A percentile compares a stretch with the other conserved stretches of the same genome.
Evolutionary conservation across 1,140 invertebrate species (phyloP).

Genomic region (Tachypleus tridentatus): DNA sequence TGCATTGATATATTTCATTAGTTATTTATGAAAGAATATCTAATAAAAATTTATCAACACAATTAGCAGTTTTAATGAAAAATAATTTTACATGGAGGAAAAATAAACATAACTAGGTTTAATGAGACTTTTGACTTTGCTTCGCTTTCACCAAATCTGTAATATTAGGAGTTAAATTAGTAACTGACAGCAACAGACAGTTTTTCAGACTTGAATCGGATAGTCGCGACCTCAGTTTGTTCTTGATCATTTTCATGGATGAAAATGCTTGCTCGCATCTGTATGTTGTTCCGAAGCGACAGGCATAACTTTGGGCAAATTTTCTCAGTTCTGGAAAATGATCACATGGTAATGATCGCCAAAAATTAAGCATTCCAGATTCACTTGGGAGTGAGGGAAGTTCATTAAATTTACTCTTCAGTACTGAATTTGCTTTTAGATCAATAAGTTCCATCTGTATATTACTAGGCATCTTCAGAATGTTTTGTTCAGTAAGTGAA

Average conservation of each 20-base stretch:
- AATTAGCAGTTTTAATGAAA: too few relatives aligned
- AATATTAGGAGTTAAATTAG: slow-evolving; percentile 5
- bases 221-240: slow-evolving; percentile 1
- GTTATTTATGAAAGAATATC: too few relatives aligned
- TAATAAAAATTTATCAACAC: too few relatives aligned
- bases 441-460: slow-evolving; percentile 4
- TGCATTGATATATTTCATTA: too few relatives aligned
- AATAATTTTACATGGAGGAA: too few relatives aligned
- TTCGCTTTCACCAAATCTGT: background rate
- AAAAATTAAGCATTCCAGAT: slow-evolving; percentile 3
- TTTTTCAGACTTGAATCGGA: background rate
- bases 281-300: background rate
- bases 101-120: slow-evolving; percentile 4
- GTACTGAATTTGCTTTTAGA: slow-evolving; percentile 2
- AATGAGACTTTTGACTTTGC: slow-evolving; percentile 1
- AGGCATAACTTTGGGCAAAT: background rate
- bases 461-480: background rate
- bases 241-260: slow-evolving; percentile 3
- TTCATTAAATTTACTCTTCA: background rate
- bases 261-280: slow-evolving; percentile 5
- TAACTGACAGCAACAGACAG: slow-evolving; percentile 1
- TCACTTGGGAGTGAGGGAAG: slow-evolving; percentile 1
- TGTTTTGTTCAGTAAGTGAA: slow-evolving; percentile 1
- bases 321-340: slow-evolving; percentile 3
- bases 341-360: slow-evolving; percentile 3